Evolutionary conservation across 2,888 invertebrate species (phyloP), one percentile per base, ranked within the genome.

Genomic region (Ophion obscuratus): DNA sequence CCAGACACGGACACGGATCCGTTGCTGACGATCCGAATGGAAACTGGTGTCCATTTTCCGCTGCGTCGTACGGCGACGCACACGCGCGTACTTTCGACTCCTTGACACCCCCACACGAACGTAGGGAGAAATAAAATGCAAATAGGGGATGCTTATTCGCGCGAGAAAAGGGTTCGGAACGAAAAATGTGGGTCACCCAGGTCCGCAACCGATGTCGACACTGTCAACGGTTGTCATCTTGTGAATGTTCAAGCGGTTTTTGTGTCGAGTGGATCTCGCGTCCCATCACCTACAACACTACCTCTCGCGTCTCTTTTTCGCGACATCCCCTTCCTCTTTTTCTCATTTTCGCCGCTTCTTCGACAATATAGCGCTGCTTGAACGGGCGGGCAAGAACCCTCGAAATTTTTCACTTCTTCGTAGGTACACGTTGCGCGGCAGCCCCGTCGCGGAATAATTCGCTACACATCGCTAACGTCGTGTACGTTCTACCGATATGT

Each of bases 221-320:
- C 20, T 71, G 44, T 79, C 78, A 75, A 59, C 78, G 64, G 47
- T 59, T 70, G 68, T 76, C 83, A 76, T 76, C 76, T 79, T 36
- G 76, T 44, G 74, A 82, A 78, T 66, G 73, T 70, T 85, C 78
- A 75, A 78, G 78, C 78, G 44, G 78, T 85, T 85, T 85, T 85
- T 82, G 79, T 85, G 79, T 83, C 85, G 75, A 85, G 82, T 85
- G 71, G 78, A 74, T 61, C 80, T 80, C 44, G 66, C 73, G 62
- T 31, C n/a, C 47, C 79, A 79, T 70, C 70, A 36, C 27, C 47
- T 31, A 57, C 77, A 40, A 74, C 20, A 64, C 47, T 27, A 14
- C 66, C 62, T 62, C 53, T 68, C 68, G 11, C n/a, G 68, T 36
- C 66, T 57, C 36, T 76, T 44, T 74, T 68, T 47, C 47, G 31